Conservation (phyloP, 2,113 vertebrate genomes). For the Onychostoma macrolepis region DNA sequence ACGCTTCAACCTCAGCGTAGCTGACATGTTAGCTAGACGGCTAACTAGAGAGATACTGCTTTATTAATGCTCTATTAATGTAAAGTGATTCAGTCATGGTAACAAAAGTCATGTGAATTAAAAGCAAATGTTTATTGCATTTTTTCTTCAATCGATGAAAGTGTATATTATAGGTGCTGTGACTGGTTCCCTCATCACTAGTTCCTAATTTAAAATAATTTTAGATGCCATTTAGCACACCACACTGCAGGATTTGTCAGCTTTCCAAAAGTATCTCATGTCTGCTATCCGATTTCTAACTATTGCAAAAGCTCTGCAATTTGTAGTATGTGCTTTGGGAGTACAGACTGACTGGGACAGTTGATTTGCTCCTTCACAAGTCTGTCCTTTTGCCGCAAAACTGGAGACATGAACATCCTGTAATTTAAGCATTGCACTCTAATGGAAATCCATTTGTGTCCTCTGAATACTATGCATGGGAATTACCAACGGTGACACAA, state of each 20-base stretch:
- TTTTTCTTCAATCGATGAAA: neutral
- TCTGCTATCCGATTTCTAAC: neutral
- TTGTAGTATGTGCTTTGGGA: slow-evolving; percentile 35
- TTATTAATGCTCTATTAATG: neutral
- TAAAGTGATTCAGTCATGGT: neutral
- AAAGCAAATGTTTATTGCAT: neutral
- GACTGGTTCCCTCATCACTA: neutral
- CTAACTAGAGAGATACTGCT: neutral
- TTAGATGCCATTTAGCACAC: neutral
- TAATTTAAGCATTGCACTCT: slow-evolving; percentile 29
- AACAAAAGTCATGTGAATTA: neutral
- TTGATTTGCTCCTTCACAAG: slow-evolving; percentile 9
- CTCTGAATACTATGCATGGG: slow-evolving; percentile 28
- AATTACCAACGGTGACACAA: slow-evolving; percentile 37
- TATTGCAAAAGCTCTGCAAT: neutral
- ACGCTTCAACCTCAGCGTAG: neutral
- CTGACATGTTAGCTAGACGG: neutral
- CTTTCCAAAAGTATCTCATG: neutral
- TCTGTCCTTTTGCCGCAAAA: slow-evolving; percentile 18
- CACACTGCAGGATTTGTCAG: neutral
- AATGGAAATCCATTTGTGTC: slow-evolving; percentile 43
- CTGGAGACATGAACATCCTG: slow-evolving; percentile 19
- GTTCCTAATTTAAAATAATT: neutral
- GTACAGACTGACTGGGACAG: neutral
- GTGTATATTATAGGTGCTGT: neutral